Evolutionary conservation across 1,140 invertebrate genomes (phyloP), one percentile per base, ranked within the genome.

Genomic region (Leptinotarsa lineolata): DNA sequence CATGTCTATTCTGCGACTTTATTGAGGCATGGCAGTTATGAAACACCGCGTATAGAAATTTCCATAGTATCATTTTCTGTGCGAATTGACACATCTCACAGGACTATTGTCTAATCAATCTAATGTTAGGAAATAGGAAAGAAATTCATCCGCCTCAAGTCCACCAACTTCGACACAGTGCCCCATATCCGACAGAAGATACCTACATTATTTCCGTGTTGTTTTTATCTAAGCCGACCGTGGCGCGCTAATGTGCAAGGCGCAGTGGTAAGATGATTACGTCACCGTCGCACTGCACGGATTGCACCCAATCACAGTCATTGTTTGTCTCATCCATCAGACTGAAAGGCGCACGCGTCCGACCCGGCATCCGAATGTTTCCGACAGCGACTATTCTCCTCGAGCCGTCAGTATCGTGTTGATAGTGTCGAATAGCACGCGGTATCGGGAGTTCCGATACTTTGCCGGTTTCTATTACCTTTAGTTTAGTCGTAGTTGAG

Each of bases 391-490:
- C 71, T 73, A 75, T 74, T 80, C 80, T 81, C 78, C 78, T 70
- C 72, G 68, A 74, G 79, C 66, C 76, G 83, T 87, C 89, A 91
- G 90, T 91, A 89, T 90, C 89, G 89, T 90, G 90, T 89, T 88
- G 90, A 90, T 90, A 90, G 88, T 89, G 89, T 87, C 86, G 85
- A 86, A 86, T 88, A 89, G 87, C 86, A 87, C 85, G 86, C 85
- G 88, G 89, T 86, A 86, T 86, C 87, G 88, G 88, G 88, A 88
- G 88, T 85, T 87, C 88, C 88, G 83, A 84, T 84, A 70, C 81
- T 88, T 86, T 88, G 87, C 87, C 82, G 82, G 82, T 82, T 85
- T 86, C 82, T 84, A 84, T 87, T 88, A 86, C 86, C 86, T 87
- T 86, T 86, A 85, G 85, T 88, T 87, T 88, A 88, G 87, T 88